Evolutionary conservation across 35 echinoderm and acorn worm genomes (phyloP).

Genomic region (Chiridota heheva): DNA sequence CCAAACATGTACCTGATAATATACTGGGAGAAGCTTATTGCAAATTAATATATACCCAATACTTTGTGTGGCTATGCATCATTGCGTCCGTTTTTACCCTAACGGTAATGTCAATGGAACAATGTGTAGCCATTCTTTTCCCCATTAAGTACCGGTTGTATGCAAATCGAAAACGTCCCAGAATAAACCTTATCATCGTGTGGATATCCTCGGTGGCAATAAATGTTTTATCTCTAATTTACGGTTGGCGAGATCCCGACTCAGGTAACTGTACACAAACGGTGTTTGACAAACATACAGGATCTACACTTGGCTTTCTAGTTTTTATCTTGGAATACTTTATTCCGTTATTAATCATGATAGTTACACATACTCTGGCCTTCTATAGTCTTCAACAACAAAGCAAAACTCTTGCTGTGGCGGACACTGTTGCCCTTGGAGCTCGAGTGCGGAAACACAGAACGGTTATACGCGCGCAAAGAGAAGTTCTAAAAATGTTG

Average conservation of each 20-base stretch:
- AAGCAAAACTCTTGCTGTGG: background rate
- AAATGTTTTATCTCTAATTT: background rate
- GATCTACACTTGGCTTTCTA: background rate
- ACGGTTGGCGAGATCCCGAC: background rate
- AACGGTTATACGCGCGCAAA: background rate
- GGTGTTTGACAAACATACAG: background rate
- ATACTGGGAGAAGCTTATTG: background rate
- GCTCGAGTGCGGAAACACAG: background rate
- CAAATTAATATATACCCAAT: background rate
- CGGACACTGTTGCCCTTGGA: background rate
- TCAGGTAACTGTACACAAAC: background rate
- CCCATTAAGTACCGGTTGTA: background rate
- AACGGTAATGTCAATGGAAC: background rate
- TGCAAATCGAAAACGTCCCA: background rate
- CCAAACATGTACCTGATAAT: background rate
- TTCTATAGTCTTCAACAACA: background rate
- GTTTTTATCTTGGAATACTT: background rate
- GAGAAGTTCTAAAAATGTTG: background rate
- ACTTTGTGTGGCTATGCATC: background rate
- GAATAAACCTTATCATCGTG: background rate
- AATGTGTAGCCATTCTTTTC: background rate
- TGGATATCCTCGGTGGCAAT: background rate
- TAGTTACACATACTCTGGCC: background rate
- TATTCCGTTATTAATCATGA: background rate
- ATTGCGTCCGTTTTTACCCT: background rate